Conservation (phyloP, 2,888 invertebrate genomes). For the Amblyjoppa fuscipennis region DNA sequence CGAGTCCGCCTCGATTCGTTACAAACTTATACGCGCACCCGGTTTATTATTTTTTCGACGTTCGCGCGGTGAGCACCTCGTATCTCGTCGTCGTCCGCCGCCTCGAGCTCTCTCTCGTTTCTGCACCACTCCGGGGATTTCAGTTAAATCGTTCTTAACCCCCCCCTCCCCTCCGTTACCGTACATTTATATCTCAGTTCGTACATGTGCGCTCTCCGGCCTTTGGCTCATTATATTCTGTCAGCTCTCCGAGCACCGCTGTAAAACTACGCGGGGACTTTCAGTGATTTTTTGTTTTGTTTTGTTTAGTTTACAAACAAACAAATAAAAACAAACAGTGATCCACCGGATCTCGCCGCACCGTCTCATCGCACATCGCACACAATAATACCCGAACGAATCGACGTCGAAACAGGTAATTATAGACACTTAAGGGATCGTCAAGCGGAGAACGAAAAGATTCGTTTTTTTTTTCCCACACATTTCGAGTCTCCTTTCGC, state of each 20-base stretch:
- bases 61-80: constrained; percentile 52
- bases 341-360: background rate
- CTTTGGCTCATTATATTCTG: background rate
- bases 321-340: background rate
- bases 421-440: background rate
- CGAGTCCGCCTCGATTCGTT: constrained; percentile 21
- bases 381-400: background rate
- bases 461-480: background rate
- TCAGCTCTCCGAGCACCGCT: background rate
- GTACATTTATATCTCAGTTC: background rate
- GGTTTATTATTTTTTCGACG: constrained; percentile 59
- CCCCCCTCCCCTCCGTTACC: background rate
- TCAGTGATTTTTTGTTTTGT: background rate
- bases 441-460: background rate
- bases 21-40: constrained; percentile 50
- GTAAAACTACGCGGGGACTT: background rate
- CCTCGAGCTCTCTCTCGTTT: background rate
- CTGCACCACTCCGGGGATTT: background rate
- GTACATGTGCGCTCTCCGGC: background rate
- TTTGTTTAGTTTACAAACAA: background rate
- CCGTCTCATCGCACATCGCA: background rate
- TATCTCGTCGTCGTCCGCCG: constrained; percentile 21
- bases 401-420: background rate
- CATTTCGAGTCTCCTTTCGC: background rate
- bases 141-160: background rate